Conservation (phyloP, 2,797 vertebrate species). For the Botia kubotai region DNA sequence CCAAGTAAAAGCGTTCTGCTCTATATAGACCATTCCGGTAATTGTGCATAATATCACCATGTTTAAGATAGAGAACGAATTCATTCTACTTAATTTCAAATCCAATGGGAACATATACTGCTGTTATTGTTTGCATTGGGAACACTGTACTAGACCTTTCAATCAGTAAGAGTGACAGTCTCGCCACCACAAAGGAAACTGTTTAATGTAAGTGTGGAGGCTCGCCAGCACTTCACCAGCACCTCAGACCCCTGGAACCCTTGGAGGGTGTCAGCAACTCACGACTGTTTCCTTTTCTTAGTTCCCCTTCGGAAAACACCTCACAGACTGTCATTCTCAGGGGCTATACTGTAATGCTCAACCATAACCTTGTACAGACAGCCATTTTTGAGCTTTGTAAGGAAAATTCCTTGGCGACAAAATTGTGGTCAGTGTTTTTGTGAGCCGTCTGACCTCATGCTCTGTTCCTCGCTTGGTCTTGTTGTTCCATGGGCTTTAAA, state of each 20-base stretch:
- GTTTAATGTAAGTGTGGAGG: conserved; percentile 50
- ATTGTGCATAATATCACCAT: neutral
- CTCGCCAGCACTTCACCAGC: conserved; percentile 9
- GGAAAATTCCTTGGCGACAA: conserved; percentile 20
- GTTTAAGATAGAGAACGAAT: conserved; percentile 11
- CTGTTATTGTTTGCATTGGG: conserved; percentile 50
- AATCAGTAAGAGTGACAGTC: conserved; percentile 47
- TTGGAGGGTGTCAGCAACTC: neutral
- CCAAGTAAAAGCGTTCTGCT: neutral
- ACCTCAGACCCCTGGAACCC: neutral
- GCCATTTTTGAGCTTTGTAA: neutral
- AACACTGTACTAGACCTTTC: conserved; percentile 47
- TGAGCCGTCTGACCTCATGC: conserved; percentile 20
- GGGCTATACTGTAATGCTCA: neutral
- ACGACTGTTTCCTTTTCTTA: conserved; percentile 40
- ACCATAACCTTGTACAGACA: neutral
- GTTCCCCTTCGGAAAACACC: conserved; percentile 43
- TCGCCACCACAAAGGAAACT: conserved; percentile 35
- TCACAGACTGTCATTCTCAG: conserved; percentile 4
- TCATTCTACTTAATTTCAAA: conserved; percentile 21
- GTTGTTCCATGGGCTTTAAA: conserved; percentile 60
- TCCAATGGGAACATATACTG: conserved; percentile 5
- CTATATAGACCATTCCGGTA: neutral
- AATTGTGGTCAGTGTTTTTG: conserved; percentile 41
- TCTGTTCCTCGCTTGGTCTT: conserved; percentile 17